Conservation (phyloP, 2,797 vertebrate species). For the Malurus splendens region DNA sequence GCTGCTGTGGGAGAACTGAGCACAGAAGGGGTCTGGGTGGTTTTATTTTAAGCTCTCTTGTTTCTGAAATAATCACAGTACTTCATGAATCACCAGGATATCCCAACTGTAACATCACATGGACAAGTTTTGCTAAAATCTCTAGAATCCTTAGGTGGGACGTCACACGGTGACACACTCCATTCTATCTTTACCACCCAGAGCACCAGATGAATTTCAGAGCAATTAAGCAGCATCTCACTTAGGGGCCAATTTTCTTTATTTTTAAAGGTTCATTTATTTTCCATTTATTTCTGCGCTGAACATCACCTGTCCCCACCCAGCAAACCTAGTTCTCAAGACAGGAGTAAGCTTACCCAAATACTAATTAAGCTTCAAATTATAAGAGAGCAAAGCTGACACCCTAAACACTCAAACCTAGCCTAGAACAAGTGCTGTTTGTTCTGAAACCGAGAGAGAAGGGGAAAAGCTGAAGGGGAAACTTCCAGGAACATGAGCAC, state of each 20-base stretch:
- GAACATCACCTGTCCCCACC: not conserved
- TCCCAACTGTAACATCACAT: not conserved
- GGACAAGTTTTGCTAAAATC: not conserved
- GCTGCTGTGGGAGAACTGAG: not conserved
- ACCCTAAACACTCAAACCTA: not conserved
- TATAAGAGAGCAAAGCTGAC: not conserved
- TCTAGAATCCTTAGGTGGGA: not conserved
- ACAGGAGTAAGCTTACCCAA: not conserved
- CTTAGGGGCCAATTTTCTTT: not conserved
- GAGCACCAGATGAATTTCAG: not conserved
- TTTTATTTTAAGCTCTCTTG: conserved; percentile 15
- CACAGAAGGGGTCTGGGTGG: conserved; percentile 25
- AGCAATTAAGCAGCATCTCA: conserved; percentile 1
- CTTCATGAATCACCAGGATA: conserved; percentile 5
- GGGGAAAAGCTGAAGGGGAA: not conserved
- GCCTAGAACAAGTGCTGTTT: not conserved
- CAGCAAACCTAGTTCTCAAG: not conserved
- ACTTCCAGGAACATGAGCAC: accelerated
- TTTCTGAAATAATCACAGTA: not conserved
- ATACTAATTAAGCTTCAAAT: not conserved
- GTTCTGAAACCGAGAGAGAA: not conserved
- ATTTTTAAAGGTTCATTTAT: not conserved
- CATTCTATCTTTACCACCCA: not conserved
- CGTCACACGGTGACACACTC: not conserved
- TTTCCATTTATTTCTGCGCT: not conserved